Conservation (phyloP, 2,797 vertebrate genomes). For the Prunella strophiata region DNA sequence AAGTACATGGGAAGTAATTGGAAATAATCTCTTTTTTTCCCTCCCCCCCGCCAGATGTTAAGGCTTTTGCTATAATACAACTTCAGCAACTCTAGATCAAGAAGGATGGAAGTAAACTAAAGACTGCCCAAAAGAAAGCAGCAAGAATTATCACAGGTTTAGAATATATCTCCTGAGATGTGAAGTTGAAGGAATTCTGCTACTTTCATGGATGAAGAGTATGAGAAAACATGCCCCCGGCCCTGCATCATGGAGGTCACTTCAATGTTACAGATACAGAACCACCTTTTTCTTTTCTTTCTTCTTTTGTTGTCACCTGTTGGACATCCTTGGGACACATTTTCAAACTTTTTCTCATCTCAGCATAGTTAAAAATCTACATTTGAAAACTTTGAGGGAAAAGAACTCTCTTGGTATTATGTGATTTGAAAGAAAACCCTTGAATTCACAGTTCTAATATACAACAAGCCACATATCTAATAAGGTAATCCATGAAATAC, state of each 20-base stretch:
- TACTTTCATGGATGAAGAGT: background rate
- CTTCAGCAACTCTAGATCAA: background rate
- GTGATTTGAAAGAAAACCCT: background rate
- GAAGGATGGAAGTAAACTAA: background rate
- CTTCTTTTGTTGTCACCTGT: background rate
- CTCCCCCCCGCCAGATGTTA: background rate
- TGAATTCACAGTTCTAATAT: background rate
- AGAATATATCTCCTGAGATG: background rate
- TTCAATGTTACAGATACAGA: background rate
- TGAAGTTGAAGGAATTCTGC: background rate
- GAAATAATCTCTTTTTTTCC: background rate
- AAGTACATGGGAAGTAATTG: background rate
- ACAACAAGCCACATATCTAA: background rate
- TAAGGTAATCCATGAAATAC: background rate
- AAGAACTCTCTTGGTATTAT: background rate
- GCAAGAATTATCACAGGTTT: background rate
- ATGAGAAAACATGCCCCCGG: background rate
- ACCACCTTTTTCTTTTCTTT: background rate
- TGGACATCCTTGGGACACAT: background rate
- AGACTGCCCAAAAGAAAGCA: background rate
- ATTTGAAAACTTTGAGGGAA: background rate
- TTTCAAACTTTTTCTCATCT: background rate
- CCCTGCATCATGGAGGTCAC: background rate
- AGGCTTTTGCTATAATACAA: background rate
- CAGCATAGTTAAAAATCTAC: background rate